A percentile compares a stretch with the other conserved stretches of the same genome.
Conservation (phyloP, 2,888 invertebrate genomes). For the Xestobium rufovillosum region DNA sequence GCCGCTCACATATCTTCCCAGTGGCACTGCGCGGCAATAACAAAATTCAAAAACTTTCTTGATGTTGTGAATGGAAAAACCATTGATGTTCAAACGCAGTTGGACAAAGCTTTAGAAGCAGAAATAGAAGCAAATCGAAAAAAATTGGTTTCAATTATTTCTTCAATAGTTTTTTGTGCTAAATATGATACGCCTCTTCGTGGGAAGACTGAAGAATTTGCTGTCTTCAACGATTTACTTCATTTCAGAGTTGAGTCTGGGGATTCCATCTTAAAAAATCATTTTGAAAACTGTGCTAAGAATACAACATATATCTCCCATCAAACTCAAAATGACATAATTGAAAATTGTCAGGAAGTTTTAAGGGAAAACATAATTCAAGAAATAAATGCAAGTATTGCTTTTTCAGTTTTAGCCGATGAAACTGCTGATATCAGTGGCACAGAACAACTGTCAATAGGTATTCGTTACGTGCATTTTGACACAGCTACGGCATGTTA, state of each 20-base stretch:
- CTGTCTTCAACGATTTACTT: slow-evolving; percentile 8
- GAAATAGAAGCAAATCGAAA: slow-evolving; percentile 4
- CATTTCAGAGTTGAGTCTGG: slow-evolving; percentile 9
- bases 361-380: slow-evolving; percentile 3
- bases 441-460: slow-evolving; percentile 23
- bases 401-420: slow-evolving; percentile 20
- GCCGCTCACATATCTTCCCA: neutral
- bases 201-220: too few species aligned
- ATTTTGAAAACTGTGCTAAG: slow-evolving; percentile 6
- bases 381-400: slow-evolving; percentile 1
- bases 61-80: too few species aligned
- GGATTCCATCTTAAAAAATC: slow-evolving; percentile 7
- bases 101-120: too few species aligned
- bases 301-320: slow-evolving; percentile 8
- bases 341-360: slow-evolving; percentile 3
- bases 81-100: too few species aligned
- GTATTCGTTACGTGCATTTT: slow-evolving; percentile 10
- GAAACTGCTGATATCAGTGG: slow-evolving; percentile 23
- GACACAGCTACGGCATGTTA: slow-evolving; percentile 4
- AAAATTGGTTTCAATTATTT: slow-evolving; percentile 2
- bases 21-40: neutral
- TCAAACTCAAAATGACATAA: slow-evolving; percentile 9
- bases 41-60: slow-evolving; percentile 2
- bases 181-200: slow-evolving; percentile 3
- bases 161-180: neutral